Evolutionary conservation across 2,888 invertebrate genomes (phyloP), one percentile per base, ranked within the genome.

Genomic region (Hydraecia micacea): DNA sequence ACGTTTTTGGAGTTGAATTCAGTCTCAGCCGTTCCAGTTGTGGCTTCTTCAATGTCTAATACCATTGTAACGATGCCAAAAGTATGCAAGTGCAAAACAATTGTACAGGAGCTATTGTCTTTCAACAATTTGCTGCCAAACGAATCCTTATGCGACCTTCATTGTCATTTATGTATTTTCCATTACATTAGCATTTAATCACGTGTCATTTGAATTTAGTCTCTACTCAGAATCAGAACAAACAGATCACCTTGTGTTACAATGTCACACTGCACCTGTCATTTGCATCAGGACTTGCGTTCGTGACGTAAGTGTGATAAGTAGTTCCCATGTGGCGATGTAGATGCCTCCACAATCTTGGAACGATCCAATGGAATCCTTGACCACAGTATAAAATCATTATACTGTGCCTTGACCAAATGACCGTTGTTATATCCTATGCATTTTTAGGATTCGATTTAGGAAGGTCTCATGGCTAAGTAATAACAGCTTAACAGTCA

Each of bases 211-310:
- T 80, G 46, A 73, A 84, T 84, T 18, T 79, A 63, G 72, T 75
- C 80, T 80, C 52, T 71, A 75, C 69, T 74, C 80, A 66, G 52
- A 52, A 25, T 67, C 62, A 74, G 70, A 42, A 67, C 36, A 36
- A 49, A 46, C 58, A 21, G 62, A 28, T 58, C 85, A 80, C 85
- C 85, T 83, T 84, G 75, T 52, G 25, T 28, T 11, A 66, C 71
- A 80, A 75, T 80, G 85, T 80, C 75, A 75, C 18, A 28, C 21
- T 28, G 7, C 73, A 79, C 58, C 69, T 83, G 80, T 60, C 46
- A 67, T 72, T 72, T 63, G 42, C 70, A 79, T 82, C 63, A 49
- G 49, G 52, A 62, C 21, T 62, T 79, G 72, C 52, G 21, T 52
- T 21, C 21, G 49, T 49, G 49, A 65, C 49, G 49, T 49, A 7